Evolutionary conservation across 2,113 vertebrate genomes (phyloP).

Genomic region (Sula dactylatra): DNA sequence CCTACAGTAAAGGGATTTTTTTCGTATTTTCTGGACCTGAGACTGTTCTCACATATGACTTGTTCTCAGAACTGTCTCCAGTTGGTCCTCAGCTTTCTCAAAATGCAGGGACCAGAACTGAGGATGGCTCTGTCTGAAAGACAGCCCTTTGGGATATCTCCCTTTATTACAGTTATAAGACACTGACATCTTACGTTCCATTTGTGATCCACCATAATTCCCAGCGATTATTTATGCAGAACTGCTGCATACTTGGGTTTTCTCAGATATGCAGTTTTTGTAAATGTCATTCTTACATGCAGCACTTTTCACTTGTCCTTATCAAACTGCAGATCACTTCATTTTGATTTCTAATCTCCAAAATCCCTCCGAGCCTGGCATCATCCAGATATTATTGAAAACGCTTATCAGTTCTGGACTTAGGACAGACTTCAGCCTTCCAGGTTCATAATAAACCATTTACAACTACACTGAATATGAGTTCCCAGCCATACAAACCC

Average conservation of each 20-base stretch:
- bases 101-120: not conserved
- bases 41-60: not conserved
- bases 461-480: fast-evolving
- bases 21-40: not conserved
- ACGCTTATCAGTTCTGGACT: not conserved
- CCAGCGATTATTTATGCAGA: not conserved
- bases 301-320: not conserved
- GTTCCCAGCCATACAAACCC: not conserved
- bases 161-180: not conserved
- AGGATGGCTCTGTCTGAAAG: not conserved
- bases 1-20: not conserved
- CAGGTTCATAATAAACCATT: not conserved
- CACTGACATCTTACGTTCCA: not conserved
- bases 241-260: not conserved
- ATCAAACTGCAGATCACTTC: not conserved
- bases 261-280: not conserved
- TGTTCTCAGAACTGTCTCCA: not conserved
- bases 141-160: not conserved
- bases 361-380: not conserved
- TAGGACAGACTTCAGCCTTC: not conserved
- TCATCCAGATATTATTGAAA: not conserved
- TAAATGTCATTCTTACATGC: not conserved
- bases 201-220: not conserved
- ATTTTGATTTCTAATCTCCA: not conserved
- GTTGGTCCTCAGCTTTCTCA: not conserved